Evolutionary conservation across 2,888 invertebrate species (phyloP), one percentile per base, ranked within the genome.

Genomic region (Griposia aprilina): DNA sequence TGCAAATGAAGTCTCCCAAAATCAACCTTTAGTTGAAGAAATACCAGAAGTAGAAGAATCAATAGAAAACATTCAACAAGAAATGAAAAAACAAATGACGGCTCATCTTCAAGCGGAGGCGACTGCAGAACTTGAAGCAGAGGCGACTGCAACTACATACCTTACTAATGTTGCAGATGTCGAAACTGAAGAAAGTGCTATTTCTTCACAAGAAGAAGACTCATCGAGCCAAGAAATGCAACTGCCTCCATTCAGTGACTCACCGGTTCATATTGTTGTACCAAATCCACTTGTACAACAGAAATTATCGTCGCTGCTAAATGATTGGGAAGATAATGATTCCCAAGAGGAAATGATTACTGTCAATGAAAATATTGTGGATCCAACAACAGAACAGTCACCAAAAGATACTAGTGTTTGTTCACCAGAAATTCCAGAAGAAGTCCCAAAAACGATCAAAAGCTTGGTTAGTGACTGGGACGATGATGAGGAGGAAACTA

Each of bases 261-360:
- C 82, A 74, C 79, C 76, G 73, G 84, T 81, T 82, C 88, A 78
- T 87, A 85, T 50, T 30, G 26, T 57, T 81, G 85, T 74, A 50
- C 67, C 73, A 76, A 81, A 86, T 74, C 80, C 87, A 65, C 67
- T 85, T 70, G 83, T 90, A 69, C 90, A 93, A 86, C 91, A 93
- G 86, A 96, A 96, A 89, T 94, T 96, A 82, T 94, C 96, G 48
- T 95, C 96, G 11, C 91, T 97, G 17, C 88, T 97, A 26, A 95
- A 95, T 92, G 97, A 97, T 87, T 97, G 97, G 97, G 97, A 97
- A 83, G 97, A 97, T 78, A 97, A 96, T 91, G 97, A 97, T 87
- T 95, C 94, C 36, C 96, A 96, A 87, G 95, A 95, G 86, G 94
- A 91, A 78, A 79, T 70, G 20, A 60, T 48, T 71, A 30, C 71